These are phyloP conservation scores for Sander vitreus DNA, from an alignment of 2,113 vertebrate genomes.

Conservation along the genomic window DNA sequence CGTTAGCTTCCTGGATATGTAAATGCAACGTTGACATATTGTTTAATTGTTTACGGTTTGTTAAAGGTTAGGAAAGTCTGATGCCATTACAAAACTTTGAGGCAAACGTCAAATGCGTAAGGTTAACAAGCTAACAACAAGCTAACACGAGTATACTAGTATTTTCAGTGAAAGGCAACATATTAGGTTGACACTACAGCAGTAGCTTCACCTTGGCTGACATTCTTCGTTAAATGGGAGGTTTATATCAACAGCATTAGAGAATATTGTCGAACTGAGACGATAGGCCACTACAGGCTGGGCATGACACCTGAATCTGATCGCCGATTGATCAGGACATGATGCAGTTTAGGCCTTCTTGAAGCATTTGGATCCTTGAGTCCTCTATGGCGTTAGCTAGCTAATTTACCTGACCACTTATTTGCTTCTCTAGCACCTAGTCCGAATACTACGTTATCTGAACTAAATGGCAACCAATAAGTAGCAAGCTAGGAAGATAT, in stretches of 20 bases:
- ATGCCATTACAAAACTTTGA: background rate
- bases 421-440: conserved; percentile 2
- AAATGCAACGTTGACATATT: background rate
- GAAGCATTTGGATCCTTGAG: conserved; percentile 59
- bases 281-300: conserved; percentile 10
- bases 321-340: conserved; percentile 61
- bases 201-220: conserved; percentile 53
- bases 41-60: background rate
- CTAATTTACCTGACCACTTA: conserved; percentile 41
- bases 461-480: background rate
- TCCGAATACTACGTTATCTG: background rate
- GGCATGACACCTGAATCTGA: conserved; percentile 49
- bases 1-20: conserved; percentile 36
- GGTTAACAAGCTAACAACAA: conserved; percentile 21
- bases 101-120: background rate
- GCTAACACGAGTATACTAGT: conserved; percentile 2
- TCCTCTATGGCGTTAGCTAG: conserved; percentile 55
- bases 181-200: conserved; percentile 16
- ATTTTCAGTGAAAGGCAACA: conserved; percentile 43
- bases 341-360: conserved; percentile 76
- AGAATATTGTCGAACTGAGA: background rate
- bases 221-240: background rate
- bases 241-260: background rate
- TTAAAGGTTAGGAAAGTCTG: background rate
- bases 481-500: background rate